Base-by-base conservation (phyloP, 2,888 invertebrate genomes). In the Odontocerum albicorne region DNA sequence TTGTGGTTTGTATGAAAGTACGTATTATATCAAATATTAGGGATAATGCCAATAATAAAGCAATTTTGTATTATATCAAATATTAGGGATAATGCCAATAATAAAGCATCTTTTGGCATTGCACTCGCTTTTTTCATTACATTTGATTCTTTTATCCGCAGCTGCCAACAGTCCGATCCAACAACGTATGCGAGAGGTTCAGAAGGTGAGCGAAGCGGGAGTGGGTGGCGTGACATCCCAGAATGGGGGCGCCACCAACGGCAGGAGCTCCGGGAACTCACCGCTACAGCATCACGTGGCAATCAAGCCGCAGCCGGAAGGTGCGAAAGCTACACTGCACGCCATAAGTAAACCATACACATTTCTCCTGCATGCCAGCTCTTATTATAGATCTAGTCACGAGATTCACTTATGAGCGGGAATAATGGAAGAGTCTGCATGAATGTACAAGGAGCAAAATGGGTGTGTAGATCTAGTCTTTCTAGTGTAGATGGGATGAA, bases 281-380 rank as follows among this genome's bases (percentile, higher is more conserved):
- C 6, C 60, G 15, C 36, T 22, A 10, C 61, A 75, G 74, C 16
- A 67, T 74, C 32, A 66, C 71, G 17, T 65, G 72, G 27, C 64
- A 72, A 1, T 61, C 43, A 61, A 61, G 44, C 57, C 60, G 15
- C 60, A 61, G 31, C 50, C 56, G 3, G 57, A 42, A 15, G 55
- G 55, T 19, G 49, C 44, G 15, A 40, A 51, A 19, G 51, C 49
- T 22, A 46, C 58, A 7, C 42, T 61, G 16, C 58, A 56, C 35
- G 16, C 58, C 7, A 52, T 58, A 33, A 56, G 58, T 58, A 49
- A 13, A n/a, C n/a, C n/a, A n/a, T n/a, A n/a, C n/a, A n/a, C n/a
- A n/a, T n/a, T n/a, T 13, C 31, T 21, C n/a, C n/a, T 15, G 12
- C 21, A 20, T 13, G 27, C 4, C 27, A 27, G 4, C 6, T 8